Evolutionary conservation across 2,113 vertebrate genomes (phyloP), one percentile per base, ranked within the genome.

Genomic region (Melanerpes formicivorus): DNA sequence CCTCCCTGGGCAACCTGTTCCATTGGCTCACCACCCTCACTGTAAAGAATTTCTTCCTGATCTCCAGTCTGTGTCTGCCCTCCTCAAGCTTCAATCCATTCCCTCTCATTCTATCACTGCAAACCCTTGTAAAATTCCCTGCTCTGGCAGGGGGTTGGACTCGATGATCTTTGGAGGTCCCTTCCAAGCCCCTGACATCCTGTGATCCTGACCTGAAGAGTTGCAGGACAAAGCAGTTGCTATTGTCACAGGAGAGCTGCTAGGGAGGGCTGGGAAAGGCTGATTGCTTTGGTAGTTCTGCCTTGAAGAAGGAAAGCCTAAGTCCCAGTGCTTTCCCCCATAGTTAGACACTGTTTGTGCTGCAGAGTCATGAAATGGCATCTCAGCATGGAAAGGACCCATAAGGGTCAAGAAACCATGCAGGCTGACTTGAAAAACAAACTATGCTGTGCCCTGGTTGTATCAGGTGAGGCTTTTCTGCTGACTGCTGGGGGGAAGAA

Each of bases 401-500:
- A 3, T 22, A 34, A 30, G 17, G 34, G 42, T 44, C 19, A n/a
- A 14, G 67, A 79, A 63, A 59, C n/a, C 27, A 44, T 1, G 5
- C 14, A 42, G n/a, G 3, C 16, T 34, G 27, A 44, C n/a, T 55
- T 56, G 2, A 58, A 64, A 54, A 23, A 18, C 48, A 59, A 64
- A 73, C 22, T 4, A 26, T 10, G 10, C 18, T 1, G 2, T 14
- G 10, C 44, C 72, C 22, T 1, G 2, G 10, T 52, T 67, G 5
- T 4, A 12, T 50, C 18, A 40, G 32, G 14, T 55, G 40, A 2
- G 7, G 3, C 9, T 66, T 87, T 87, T 70, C 79, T 77, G n/a
- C 8, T 48, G 37, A 44, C 14, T 26, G 6, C 17, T 48, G 48
- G 46, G 46, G 18, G 9, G 29, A n/a, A 44, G 18, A 27, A 17